Base-by-base conservation (phyloP, 2,797 vertebrate genomes). In the Discoglossus pictus region DNA sequence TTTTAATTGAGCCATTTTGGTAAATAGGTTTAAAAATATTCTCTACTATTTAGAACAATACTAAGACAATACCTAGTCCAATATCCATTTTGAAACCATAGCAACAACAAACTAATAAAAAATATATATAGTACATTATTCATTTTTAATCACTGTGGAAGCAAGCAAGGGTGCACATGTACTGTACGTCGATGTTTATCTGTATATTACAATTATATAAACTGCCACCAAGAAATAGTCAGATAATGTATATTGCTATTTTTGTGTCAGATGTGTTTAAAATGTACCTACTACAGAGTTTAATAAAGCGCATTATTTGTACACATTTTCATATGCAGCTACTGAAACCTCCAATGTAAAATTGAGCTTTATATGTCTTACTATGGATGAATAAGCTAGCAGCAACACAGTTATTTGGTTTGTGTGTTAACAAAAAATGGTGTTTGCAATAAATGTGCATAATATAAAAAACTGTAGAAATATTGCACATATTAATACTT, bases 281-380 rank as follows among this genome's bases (percentile, higher is more conserved):
- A 0, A 86, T 85, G 83, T 90, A 86, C 75, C 80, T 80, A 79
- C 77, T 85, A 82, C 79, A 79, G 73, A 56, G 52, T 47, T 36
- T 56, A 27, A 50, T 77, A 43, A 0, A 39, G 81, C 64, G 76
- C 79, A 86, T 82, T 81, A 76, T 76, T 74, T 76, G 78, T 89
- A 87, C 73, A 82, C 79, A 54, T 80, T 79, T 91, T 78, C 87
- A 87, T 82, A 86, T 79, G 31, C 43, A 75, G 77, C 80, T 83
- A 66, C 65, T 47, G 76, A 24, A 81, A 83, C 90, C 92, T 91
- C 20, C 10, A 54, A 84, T 15, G 21, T 88, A 91, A 88, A 78
- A 88, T 83, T 84, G 80, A 87, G 89, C 84, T 94, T 93, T 84
- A 82, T 79, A 86, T 90, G 88, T 92, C 88, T 90, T 90, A 92